Evolutionary conservation across 1,140 invertebrate genomes (phyloP), one percentile per base, ranked within the genome.

Genomic region (Ooceraea biroi): DNA sequence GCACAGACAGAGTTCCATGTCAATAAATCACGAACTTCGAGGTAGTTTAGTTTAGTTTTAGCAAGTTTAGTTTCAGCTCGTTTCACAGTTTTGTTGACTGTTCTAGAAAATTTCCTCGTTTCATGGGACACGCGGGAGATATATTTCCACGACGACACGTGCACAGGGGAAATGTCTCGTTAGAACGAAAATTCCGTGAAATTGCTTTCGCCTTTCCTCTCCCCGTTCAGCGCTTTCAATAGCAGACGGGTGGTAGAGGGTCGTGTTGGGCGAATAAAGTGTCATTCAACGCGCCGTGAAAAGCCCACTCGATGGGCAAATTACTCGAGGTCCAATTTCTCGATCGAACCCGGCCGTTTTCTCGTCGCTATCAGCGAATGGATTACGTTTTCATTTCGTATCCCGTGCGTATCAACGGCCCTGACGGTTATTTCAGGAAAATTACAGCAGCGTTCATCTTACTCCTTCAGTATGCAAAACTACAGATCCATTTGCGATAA

Each of bases 251-350:
- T 30, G 36, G 57, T 30, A 19, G 30, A 61, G n/a, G 14, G 11
- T 80, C 22, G 12, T 17, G 50, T n/a, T 22, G 52, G 25, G 3
- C n/a, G 1, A 14, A 41, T 74, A 27, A 25, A 82, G 19, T 25
- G 78, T 52, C 41, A 72, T 72, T 82, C 41, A 80, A 69, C 30
- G 7, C n/a, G 3, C 30, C 68, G 11, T 44, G 27, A 61, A 82
- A 82, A 73, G 25, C 27, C 19, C 78, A 60, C 41, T 60, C 27
- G 58, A 82, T 46, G 74, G 55, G 25, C 17, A 85, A 91, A 91
- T 90, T 91, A 90, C 87, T 86, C 89, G 86, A 73, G 73, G 71
- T 60, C 69, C 85, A 88, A 90, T 90, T 82, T 85, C 44, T 50
- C 55, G 44, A 82, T 73, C 25, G 44, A 74, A 52, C 19, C 14